phyloP scores from a whole-genome alignment of 1,140 invertebrate genomes.

The Dermatophagoides farinae region DNA sequence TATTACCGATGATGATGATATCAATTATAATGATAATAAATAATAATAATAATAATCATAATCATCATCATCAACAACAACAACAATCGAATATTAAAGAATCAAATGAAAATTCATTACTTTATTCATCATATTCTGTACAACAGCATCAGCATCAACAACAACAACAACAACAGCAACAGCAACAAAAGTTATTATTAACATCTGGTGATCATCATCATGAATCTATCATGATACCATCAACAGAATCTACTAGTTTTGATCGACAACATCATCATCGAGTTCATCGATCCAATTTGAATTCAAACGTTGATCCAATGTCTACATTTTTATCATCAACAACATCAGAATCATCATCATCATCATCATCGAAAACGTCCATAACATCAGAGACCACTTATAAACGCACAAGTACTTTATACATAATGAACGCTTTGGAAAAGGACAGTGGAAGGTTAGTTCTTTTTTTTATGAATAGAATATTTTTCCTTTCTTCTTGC shows the following conservation, averaged over 20 bases:
- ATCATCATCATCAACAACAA: too few relatives aligned
- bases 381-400: slow-evolving; percentile 29
- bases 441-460: slow-evolving; percentile 70
- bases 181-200: neutral
- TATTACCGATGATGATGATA: too few relatives aligned
- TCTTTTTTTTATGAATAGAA: neutral
- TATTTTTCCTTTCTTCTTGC: too few relatives aligned
- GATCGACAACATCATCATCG: neutral
- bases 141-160: neutral
- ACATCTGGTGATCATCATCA: neutral
- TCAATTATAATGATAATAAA: too few relatives aligned
- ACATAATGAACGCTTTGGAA: slow-evolving; percentile 65
- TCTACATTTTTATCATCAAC: neutral
- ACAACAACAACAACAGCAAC: neutral
- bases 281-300: neutral
- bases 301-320: neutral
- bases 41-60: too few relatives aligned
- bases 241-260: neutral
- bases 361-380: neutral
- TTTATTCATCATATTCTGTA: neutral
- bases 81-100: too few relatives aligned
- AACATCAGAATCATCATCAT: neutral
- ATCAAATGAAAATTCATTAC: neutral
- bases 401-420: slow-evolving; percentile 51
- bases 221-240: neutral